Base-by-base conservation (phyloP, 2,113 vertebrate species). In the Antennarius striatus region DNA sequence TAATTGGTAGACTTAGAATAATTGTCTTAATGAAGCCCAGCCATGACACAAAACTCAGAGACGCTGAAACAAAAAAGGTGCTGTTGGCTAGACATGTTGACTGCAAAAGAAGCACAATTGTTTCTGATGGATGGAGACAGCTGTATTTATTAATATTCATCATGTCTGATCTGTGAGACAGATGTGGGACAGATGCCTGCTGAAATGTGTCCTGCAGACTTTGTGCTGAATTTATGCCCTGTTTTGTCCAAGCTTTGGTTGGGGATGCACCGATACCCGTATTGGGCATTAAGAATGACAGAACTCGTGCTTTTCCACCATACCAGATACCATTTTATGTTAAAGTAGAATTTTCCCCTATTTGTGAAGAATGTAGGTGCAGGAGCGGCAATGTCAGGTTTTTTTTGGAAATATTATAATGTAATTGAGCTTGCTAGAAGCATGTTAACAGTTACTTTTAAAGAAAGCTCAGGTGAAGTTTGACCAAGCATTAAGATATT, bases 1-100 rank as follows among this genome's bases (percentile, higher is more conserved):
- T 72, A 73, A 66, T 78, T 55, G 53, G 68, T 3, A 60, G 14
- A 36, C 45, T 22, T 59, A 72, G 42, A 36, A 36, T 48, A 65
- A 40, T 55, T 16, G 51, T 16, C 51, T 43, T 40, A 0, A 56
- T 59, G 28, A 32, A 32, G n/a, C 47, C 47, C 16, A 14, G 11
- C 57, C 15, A 4, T 65, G 56, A 50, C 59, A 52, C 28, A 79
- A 68, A 56, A 56, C 51, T 54, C 45, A 48, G 36, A 42, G 7
- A 40, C 17, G 54, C 15, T 40, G 49, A 70, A 67, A 68, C 10
- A 8, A 43, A 5, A 56, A 56, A 51, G 40, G 12, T n/a, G 9
- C 10, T 28, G 40, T 12, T 39, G 3, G 29, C 49, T 14, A 59
- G 49, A 60, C 10, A 51, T 42, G 39, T 63, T 10, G 61, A 59